A percentile compares a stretch with the other conserved stretches of the same genome.
Conservation (phyloP, 64 coral and sea anemone species). For the Pachyseris speciosa region DNA sequence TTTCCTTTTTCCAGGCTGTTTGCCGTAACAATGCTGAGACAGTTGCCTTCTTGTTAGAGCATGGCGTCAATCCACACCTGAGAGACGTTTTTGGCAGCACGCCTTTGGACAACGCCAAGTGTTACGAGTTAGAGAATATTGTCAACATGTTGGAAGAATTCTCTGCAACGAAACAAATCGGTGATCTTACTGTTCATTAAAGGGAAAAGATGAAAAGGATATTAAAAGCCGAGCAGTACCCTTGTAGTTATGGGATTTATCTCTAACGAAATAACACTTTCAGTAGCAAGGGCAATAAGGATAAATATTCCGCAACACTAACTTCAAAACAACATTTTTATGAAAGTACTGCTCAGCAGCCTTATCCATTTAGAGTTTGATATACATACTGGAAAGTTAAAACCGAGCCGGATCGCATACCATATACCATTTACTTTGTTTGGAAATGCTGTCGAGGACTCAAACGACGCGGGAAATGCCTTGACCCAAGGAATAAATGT, state of each 20-base stretch:
- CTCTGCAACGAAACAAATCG: neutral
- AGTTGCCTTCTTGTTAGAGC: slow-evolving; percentile 58
- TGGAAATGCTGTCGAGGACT: too few species aligned
- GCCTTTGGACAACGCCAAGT: slow-evolving; percentile 60
- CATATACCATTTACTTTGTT: too few species aligned
- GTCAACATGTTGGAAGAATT: slow-evolving; percentile 40
- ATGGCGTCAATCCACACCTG: slow-evolving; percentile 19
- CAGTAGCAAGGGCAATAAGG: too few species aligned
- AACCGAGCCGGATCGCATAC: too few species aligned
- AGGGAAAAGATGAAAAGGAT: neutral
- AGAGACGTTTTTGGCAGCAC: slow-evolving; percentile 68
- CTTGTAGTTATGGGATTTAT: neutral
- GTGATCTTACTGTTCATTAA: neutral
- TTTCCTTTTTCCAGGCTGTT: slow-evolving; percentile 54
- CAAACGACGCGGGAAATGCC: too few species aligned
- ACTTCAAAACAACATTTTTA: too few species aligned
- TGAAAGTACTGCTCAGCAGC: too few species aligned
- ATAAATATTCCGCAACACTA: too few species aligned
- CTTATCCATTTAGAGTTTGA: too few species aligned
- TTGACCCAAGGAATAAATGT: too few species aligned
- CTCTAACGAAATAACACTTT: too few species aligned
- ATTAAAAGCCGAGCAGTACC: neutral
- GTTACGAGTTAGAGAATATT: slow-evolving; percentile 43
- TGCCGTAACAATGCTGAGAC: slow-evolving; percentile 62
- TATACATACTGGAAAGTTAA: too few species aligned